Base-by-base conservation (phyloP, 2,888 invertebrate genomes). In the Caenorhabditis japonica region DNA sequence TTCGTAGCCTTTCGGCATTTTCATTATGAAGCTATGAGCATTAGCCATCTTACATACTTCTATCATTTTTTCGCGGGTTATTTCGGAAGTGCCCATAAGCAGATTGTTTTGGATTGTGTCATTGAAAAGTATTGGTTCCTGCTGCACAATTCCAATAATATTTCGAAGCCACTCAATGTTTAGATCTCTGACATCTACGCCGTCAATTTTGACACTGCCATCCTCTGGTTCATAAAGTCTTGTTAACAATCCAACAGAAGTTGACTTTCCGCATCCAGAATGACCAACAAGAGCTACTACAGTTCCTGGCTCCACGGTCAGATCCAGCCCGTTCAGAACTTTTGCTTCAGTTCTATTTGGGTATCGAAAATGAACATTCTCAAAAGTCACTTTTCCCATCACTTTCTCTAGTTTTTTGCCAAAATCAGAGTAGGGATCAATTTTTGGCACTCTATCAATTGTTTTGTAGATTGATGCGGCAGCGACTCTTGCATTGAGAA, bases 11-110 rank as follows among this genome's bases (percentile, higher is more conserved):
- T 82, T 78, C 2, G 81, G 77, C 59, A 83, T 61, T 38, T 82
- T 84, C 41, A 61, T 56, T 23, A 85, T 83, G 72, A 85, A 85
- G 12, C 81, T 82, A 36, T 85, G 81, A 1, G 85, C 85, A 68
- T 85, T 82, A 0, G 85, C 84, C 80, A 81, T 81, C 27, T 78
- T 76, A 43, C 85, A 85, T 7, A 78, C 83, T 43, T 76, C 60
- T 15, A 80, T 66, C 72, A 85, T 82, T 46, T 81, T 62, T 21
- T 80, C 79, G 13, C 62, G 25, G 1, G 84, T 69, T 21, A 82
- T 70, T 0, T 59, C 61, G 1, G 78, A 74, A 38, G 75, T 74
- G 46, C 85, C 85, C 33, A 79, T 60, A 1, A 70, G 59, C 12
- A 84, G 41, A 34, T 78, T 81, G 47, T 74, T 70, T 8, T 72